Conservation (phyloP, 2,113 vertebrate species). For the Oceanites oceanicus region DNA sequence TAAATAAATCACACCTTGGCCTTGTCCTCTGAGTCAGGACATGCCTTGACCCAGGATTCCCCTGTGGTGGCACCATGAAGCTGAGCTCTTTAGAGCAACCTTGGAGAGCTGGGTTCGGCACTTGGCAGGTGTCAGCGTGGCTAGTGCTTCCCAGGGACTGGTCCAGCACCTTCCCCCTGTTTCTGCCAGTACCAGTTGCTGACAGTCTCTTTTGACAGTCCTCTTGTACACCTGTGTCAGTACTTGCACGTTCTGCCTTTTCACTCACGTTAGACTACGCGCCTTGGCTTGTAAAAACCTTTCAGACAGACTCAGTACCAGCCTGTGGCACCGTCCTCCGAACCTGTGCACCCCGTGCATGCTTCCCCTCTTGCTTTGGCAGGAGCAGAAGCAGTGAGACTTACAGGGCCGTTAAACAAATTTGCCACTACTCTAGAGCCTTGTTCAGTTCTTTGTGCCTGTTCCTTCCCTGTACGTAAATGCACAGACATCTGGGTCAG, state of each 20-base stretch:
- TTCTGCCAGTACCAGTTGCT: not conserved
- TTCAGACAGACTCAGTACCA: not conserved
- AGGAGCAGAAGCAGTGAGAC: not conserved
- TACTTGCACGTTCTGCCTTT: not conserved
- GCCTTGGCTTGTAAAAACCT: not conserved
- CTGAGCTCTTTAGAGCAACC: not conserved
- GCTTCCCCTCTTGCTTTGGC: not conserved
- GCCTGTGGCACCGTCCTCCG: not conserved
- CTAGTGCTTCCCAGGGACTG: accelerated
- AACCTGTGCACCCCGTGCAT: not conserved
- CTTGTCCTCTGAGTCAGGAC: not conserved
- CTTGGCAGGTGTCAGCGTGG: not conserved
- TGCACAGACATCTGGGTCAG: not conserved
- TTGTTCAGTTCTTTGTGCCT: not conserved
- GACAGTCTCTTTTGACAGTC: not conserved
- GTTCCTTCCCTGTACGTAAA: not conserved
- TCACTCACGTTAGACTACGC: accelerated
- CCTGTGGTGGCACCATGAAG: no score
- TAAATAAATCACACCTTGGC: not conserved
- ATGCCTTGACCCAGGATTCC: not conserved
- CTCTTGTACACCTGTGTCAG: not conserved
- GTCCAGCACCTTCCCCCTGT: not conserved
- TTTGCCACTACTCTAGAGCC: not conserved
- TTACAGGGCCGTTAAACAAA: not conserved
- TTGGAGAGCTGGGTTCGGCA: not conserved